Percentiles rank a stretch among this genome's conserved stretches.
phyloP scores from a whole-genome alignment of 2,113 vertebrate species.

The Vulpes ferrilata region DNA sequence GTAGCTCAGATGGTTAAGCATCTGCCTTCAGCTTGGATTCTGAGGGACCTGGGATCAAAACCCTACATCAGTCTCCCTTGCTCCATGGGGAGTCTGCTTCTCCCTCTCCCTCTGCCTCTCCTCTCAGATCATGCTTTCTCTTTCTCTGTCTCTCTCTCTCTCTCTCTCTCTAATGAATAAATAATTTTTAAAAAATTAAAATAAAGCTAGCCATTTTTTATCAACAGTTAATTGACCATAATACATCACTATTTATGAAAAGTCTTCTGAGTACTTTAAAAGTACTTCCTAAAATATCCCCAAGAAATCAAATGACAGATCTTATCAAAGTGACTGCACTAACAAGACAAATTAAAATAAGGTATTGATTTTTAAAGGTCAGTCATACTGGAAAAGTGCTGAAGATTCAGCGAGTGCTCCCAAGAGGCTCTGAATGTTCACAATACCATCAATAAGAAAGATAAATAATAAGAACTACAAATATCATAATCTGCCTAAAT shows the following conservation, averaged over 20 bases:
- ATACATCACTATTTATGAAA: background rate
- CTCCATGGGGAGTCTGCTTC: too few relatives aligned
- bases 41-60: too few relatives aligned
- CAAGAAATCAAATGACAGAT: slow-evolving; percentile 36
- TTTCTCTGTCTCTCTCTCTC: too few relatives aligned
- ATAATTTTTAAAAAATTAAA: too few relatives aligned
- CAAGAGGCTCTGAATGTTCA: background rate
- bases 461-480: slow-evolving; percentile 29
- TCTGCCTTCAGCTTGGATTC: too few relatives aligned
- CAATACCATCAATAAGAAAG: slow-evolving; percentile 9
- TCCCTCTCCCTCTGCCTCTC: too few relatives aligned
- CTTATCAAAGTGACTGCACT: background rate
- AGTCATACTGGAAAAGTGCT: background rate
- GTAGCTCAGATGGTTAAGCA: too few relatives aligned
- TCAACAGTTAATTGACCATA: slow-evolving; percentile 54
- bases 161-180: too few relatives aligned
- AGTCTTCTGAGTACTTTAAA: slow-evolving; percentile 39
- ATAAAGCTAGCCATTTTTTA: slow-evolving; percentile 47
- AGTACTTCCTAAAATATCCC: slow-evolving; percentile 39
- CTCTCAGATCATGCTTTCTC: too few relatives aligned
- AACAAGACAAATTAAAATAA: slow-evolving; percentile 32
- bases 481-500: slow-evolving; percentile 24
- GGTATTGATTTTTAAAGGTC: slow-evolving; percentile 28
- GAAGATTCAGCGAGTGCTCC: slow-evolving; percentile 1
- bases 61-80: too few relatives aligned